Evolutionary conservation across 2,797 vertebrate species (phyloP), one percentile per base, ranked within the genome.

Genomic region (Dryobates pubescens): DNA sequence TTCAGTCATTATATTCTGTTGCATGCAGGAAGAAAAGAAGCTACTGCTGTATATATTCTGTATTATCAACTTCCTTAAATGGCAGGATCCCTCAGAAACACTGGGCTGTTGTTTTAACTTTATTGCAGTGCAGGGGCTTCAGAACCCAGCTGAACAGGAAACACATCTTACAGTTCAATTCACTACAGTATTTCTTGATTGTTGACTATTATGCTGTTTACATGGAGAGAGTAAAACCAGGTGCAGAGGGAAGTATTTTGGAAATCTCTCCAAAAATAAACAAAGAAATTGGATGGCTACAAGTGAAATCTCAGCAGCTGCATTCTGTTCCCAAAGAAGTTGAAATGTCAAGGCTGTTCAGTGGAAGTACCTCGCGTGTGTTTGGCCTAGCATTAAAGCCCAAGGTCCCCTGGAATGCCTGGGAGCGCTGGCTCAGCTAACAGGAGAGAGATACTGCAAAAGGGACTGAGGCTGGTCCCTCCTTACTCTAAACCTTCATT

Each of bases 311-410:
- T 67, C 56, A 41, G 32, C 0, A 0, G 9, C 27, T 86, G 32
- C 38, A 43, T 70, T 86, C 59, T 90, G 17, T 79, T 86, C 59
- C 58, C 16, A 57, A 53, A 49, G 69, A 68, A 62, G 64, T 14
- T 73, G 70, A 88, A 94, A 84, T 82, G 92, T 91, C 95, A 95
- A 45, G 92, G 93, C 82, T 79, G 32, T 57, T 84, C 64, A 32
- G 2, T 72, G 68, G 61, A 92, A 88, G 63, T 59, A 67, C 38
- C 24, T 65, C 92, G 56, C 69, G 8, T 13, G 9, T 80, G 51
- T 85, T 95, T 92, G 73, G 49, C 71, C 53, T 82, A 76, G 49
- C 41, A 4, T 54, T 89, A 9, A 73, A 73, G 86, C 47, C 68
- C 93, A 94, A 76, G 79, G 83, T 78, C 77, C 88, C 65, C 93